Percentiles rank a stretch among this genome's conserved stretches.
Conservation (phyloP, 2,888 invertebrate genomes). For the Pachycephus smyrnensis region DNA sequence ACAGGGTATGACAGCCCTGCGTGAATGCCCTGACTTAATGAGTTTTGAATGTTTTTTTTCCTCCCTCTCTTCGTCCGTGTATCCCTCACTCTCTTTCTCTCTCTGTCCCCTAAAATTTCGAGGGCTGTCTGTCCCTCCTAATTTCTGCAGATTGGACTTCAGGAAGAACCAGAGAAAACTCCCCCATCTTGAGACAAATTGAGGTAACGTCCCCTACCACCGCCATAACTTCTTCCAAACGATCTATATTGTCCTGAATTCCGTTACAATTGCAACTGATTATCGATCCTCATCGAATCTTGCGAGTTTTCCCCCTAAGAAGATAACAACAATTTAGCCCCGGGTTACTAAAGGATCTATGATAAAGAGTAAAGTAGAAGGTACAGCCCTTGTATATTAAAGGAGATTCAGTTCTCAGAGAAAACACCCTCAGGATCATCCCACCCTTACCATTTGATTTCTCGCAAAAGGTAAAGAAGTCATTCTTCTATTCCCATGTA, state of each 20-base stretch:
- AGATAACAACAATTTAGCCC: neutral
- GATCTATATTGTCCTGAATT: neutral
- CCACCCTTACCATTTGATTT: neutral
- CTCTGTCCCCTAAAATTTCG: neutral
- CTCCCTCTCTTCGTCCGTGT: neutral
- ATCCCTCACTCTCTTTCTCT: slow-evolving; percentile 1
- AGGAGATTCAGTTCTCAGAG: neutral
- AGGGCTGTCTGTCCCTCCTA: slow-evolving; percentile 18
- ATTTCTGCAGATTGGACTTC: slow-evolving; percentile 34
- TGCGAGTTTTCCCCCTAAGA: neutral
- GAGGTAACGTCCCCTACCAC: neutral
- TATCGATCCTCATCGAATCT: neutral
- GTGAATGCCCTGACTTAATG: slow-evolving; percentile 37
- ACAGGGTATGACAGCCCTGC: slow-evolving; percentile 13
- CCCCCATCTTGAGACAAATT: neutral
- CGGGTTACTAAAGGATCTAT: neutral
- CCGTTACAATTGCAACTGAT: neutral
- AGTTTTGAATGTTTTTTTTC: slow-evolving; percentile 39
- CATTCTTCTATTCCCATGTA: neutral
- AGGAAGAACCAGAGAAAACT: neutral
- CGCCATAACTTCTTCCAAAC: neutral
- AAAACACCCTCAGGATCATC: neutral
- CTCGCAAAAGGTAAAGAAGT: neutral
- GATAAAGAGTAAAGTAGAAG: neutral
- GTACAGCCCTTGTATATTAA: neutral